Conservation (phyloP, 2,888 invertebrate species). For the Gastrophysa polygoni region DNA sequence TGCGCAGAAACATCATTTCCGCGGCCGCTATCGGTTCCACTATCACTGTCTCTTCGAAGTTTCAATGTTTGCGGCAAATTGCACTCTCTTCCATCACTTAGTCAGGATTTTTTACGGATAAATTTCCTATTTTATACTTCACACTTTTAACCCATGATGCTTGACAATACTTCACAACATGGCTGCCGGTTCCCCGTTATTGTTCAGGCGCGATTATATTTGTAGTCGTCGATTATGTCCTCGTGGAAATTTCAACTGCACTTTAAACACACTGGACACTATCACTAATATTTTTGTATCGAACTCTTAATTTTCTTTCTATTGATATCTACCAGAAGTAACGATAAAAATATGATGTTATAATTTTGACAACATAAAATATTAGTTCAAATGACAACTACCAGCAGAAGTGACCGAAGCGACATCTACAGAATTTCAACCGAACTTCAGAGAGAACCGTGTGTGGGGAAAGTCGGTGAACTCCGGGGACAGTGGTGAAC, state of each 20-base stretch:
- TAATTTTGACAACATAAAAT: constrained; percentile 58
- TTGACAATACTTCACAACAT: constrained; percentile 59
- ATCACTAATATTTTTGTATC: background rate
- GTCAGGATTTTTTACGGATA: constrained; percentile 38
- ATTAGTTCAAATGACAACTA: constrained; percentile 54
- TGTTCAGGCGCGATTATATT: constrained; percentile 46
- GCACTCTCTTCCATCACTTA: constrained; percentile 39
- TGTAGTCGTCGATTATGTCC: background rate
- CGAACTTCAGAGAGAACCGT: background rate
- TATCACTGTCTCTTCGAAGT: constrained; percentile 48
- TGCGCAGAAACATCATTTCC: constrained; percentile 59
- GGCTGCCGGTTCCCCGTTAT: constrained; percentile 59
- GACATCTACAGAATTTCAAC: constrained; percentile 44
- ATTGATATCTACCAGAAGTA: constrained; percentile 28
- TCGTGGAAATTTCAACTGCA: background rate
- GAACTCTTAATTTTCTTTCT: constrained; percentile 15
- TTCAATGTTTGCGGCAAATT: constrained; percentile 43
- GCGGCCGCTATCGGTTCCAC: constrained; percentile 52
- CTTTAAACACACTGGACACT: background rate
- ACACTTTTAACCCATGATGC: constrained; percentile 59
- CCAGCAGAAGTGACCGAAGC: constrained; percentile 31
- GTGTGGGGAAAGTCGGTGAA: constrained; percentile 12
- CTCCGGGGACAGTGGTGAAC: constrained; percentile 1
- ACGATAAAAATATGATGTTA: constrained; percentile 53
- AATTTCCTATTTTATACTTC: constrained; percentile 39